A percentile compares a stretch with the other conserved stretches of the same genome.
phyloP scores from a whole-genome alignment of 2,113 vertebrate species.

The Pelvicachromis taeniatus region DNA sequence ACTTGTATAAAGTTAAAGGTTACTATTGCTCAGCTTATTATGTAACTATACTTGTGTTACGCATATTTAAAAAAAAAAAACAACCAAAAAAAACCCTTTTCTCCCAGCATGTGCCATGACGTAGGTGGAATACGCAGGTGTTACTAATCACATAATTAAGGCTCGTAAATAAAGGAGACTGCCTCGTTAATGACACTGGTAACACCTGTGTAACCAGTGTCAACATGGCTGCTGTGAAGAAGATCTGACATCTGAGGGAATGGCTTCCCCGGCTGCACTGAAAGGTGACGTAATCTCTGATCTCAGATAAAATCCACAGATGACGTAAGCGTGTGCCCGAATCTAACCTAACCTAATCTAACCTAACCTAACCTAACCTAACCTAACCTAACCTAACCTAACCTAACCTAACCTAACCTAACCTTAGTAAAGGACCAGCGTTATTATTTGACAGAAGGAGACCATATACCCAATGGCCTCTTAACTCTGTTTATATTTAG shows the following conservation, averaged over 20 bases:
- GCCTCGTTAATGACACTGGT: background rate
- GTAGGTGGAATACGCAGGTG: background rate
- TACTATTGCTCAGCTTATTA: background rate
- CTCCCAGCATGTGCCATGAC: background rate
- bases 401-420: background rate
- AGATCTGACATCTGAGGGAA: background rate
- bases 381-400: background rate
- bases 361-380: background rate
- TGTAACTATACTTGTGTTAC: background rate
- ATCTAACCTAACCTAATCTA: background rate
- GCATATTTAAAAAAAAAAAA: background rate
- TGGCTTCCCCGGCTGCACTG: background rate
- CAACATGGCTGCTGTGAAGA: background rate
- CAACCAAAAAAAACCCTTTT: background rate
- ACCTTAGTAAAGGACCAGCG: background rate
- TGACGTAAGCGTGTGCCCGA: background rate
- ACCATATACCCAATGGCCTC: background rate
- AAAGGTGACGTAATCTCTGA: background rate
- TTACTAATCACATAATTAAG: background rate
- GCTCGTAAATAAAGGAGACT: background rate
- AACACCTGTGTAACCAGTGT: rapidly evolving
- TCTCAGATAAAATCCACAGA: background rate
- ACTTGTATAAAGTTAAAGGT: background rate
- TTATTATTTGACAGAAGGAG: background rate
- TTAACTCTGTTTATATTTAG: background rate